These are phyloP conservation scores for Eueremaeus valkanovi DNA, from an alignment of 2,888 invertebrate species.

Conservation along the genomic window DNA sequence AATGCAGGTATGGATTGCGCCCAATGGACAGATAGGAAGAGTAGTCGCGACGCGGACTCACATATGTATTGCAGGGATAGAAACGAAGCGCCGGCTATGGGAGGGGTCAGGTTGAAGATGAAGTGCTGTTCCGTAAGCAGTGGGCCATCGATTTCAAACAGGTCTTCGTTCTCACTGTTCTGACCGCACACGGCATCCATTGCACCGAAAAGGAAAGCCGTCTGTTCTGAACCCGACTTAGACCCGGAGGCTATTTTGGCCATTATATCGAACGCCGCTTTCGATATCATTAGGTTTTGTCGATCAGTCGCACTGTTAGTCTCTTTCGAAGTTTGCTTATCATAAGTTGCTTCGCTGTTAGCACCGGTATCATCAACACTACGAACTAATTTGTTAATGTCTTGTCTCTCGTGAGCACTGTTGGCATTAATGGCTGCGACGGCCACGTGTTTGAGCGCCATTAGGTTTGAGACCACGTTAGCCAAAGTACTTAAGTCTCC, in stretches of 20 bases:
- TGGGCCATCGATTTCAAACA: conserved; percentile 56
- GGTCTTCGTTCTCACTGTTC: conserved; percentile 35
- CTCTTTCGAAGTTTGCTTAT: not conserved
- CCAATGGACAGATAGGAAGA: conserved; percentile 88
- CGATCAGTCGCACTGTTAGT: not conserved
- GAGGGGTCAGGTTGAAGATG: conserved; percentile 70
- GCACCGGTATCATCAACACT: conserved; percentile 42
- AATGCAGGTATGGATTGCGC: conserved; percentile 77
- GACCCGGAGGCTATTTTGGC: conserved; percentile 57
- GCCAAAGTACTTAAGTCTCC: conserved; percentile 55
- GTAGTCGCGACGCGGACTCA: conserved; percentile 85
- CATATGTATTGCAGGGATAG: conserved; percentile 90
- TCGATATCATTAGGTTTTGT: conserved; percentile 58
- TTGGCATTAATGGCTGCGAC: conserved; percentile 43
- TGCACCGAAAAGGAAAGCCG: conserved; percentile 41
- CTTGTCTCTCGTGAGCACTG: not conserved
- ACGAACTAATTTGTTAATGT: conserved; percentile 10
- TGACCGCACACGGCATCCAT: conserved; percentile 38
- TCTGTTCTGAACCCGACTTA: conserved; percentile 38
- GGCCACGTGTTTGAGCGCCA: conserved; percentile 52
- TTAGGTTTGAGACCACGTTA: conserved; percentile 56
- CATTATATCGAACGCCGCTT: conserved; percentile 66
- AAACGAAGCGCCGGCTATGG: conserved; percentile 69
- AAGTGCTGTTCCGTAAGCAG: conserved; percentile 66
- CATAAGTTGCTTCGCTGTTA: no score